phyloP scores from a whole-genome alignment of 2,113 vertebrate species.

The Holacanthus passer region DNA sequence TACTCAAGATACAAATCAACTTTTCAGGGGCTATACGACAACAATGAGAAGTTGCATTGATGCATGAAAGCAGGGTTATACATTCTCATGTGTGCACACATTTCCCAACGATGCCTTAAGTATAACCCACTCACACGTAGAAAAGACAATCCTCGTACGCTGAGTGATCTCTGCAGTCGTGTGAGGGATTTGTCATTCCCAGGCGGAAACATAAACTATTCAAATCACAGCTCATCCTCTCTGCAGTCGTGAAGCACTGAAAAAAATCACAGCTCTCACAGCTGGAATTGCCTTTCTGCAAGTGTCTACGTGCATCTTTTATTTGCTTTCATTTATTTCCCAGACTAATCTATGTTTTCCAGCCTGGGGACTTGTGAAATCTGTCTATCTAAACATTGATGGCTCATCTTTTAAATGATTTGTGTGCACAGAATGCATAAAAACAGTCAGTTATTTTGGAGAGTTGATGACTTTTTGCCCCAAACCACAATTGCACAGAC shows the following conservation, averaged over 20 bases:
- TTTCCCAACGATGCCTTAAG: background rate
- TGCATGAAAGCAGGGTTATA: background rate
- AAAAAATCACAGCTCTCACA: conserved; percentile 15
- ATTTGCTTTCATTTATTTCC: conserved; percentile 55
- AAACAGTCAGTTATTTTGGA: conserved; percentile 19
- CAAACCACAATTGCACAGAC: conserved; percentile 25
- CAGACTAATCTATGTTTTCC: conserved; percentile 52
- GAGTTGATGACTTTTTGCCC: conserved; percentile 32
- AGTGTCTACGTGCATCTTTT: conserved; percentile 34
- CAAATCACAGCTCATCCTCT: conserved; percentile 23
- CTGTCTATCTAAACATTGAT: conserved; percentile 31
- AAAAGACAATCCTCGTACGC: background rate
- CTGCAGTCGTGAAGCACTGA: conserved; percentile 16
- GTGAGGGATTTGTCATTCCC: conserved; percentile 20
- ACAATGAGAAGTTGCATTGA: background rate
- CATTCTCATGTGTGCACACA: background rate
- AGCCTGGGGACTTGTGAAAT: conserved; percentile 26
- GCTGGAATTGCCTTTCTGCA: conserved; percentile 32
- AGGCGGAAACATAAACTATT: conserved; percentile 51
- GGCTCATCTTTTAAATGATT: conserved; percentile 40
- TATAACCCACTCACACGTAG: background rate
- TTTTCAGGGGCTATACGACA: background rate
- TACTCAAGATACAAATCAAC: background rate
- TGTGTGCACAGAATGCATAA: conserved; percentile 28
- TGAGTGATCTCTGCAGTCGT: background rate